Base-by-base conservation (phyloP, 1,140 invertebrate species). In the Mercenaria mercenaria region DNA sequence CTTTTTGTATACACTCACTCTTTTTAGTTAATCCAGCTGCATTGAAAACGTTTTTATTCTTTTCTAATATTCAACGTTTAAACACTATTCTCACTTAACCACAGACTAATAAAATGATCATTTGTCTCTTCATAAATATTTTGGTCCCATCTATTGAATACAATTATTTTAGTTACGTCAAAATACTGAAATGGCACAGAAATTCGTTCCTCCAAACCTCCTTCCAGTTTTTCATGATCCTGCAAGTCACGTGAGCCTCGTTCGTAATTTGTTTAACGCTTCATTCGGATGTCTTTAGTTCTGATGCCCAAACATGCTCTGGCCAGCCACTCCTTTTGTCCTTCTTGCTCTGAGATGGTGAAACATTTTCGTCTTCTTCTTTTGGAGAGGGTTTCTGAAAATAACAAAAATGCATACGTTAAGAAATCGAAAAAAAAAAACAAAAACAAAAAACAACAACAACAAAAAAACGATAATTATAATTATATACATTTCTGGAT, bases 231-330 rank as follows among this genome's bases (percentile, higher is more conserved):
- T 47, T 47, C 43, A 47, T 15, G 43, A 47, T 6, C 43, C 43
- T 15, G 43, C 43, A 8, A 8, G 18, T 59, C 56, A 6, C 6
- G 56, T 59, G 4, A 13, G 18, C 56, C 23, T 26, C 43, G 43
- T 47, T 47, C 15, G 6, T 8, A 47, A 8, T 47, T 47, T 15
- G 6, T 8, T 15, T 8, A 64, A 64, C n/a, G n/a, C 59, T 20
- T 81, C 77, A 88, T 88, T 88, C 86, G 76, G 86, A 69, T 23
- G 86, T 37, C 26, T 89, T 89, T 39, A 89, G 56, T 77, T 89
- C 88, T 37, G 88, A 89, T 61, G 88, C 88, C 88, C 88, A 89
- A 4, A 89, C 88, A 50, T 89, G 88, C 37, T 89, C 80, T 26
- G 88, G 88, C 88, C 88, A 89, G 0, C 88, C 88, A 56, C 77